Evolutionary conservation across 2,797 vertebrate species (phyloP).

Genomic region (Acanthurus leucopareius): DNA sequence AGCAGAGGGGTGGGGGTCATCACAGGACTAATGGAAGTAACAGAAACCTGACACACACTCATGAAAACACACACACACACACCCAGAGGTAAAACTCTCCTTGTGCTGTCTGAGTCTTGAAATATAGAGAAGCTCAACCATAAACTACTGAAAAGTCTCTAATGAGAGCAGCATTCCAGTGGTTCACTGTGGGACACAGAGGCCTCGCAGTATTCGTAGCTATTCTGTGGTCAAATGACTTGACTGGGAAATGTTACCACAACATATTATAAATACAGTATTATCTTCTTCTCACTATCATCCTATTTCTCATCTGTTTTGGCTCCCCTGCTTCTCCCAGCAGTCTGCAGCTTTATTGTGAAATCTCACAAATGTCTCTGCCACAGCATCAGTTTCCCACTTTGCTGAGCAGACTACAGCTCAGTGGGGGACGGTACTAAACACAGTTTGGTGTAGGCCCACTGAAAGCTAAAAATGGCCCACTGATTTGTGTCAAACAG

Average conservation of each 20-base stretch:
- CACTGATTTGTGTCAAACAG: slow-evolving; percentile 45
- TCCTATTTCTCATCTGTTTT: slow-evolving; percentile 21
- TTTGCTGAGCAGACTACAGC: slow-evolving; percentile 48
- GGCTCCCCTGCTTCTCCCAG: slow-evolving; percentile 18
- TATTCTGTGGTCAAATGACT: slow-evolving; percentile 57
- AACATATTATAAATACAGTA: slow-evolving; percentile 26
- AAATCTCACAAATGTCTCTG: slow-evolving; percentile 61
- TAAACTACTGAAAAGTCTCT: slow-evolving; percentile 26
- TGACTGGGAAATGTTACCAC: slow-evolving; percentile 66
- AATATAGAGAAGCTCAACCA: slow-evolving; percentile 35
- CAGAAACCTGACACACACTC: slow-evolving; percentile 58
- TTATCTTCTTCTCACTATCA: not conserved
- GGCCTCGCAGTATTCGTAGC: slow-evolving; percentile 14
- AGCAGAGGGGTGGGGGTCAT: slow-evolving; percentile 45
- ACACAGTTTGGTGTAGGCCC: slow-evolving; percentile 23
- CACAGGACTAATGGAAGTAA: slow-evolving; percentile 42
- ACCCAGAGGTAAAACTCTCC: slow-evolving; percentile 32
- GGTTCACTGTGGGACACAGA: slow-evolving; percentile 29
- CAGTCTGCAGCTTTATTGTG: slow-evolving; percentile 25
- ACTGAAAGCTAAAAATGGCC: slow-evolving; percentile 24
- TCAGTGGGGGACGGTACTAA: slow-evolving; percentile 21
- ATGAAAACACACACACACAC: slow-evolving; percentile 35
- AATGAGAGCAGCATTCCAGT: slow-evolving; percentile 28
- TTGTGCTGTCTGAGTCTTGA: slow-evolving; percentile 39
- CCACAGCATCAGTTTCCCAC: slow-evolving; percentile 58